Conservation (phyloP, 64 coral and sea anemone genomes). For the Astreopora myriophthalma region DNA sequence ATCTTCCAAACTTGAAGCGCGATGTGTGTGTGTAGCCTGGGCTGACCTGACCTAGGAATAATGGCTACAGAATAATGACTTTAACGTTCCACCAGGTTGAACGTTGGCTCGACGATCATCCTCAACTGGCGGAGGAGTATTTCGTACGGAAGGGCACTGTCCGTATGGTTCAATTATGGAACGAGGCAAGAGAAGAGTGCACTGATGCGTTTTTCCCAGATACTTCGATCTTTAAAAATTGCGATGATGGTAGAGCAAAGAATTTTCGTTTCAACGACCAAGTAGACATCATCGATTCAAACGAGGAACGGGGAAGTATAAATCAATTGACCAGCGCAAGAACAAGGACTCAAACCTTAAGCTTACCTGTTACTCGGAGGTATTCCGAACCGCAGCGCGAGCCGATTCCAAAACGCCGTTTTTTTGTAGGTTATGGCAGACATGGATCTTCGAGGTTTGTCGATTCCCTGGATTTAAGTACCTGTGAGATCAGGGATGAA, state of each 20-base stretch:
- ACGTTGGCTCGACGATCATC: slow-evolving; percentile 90
- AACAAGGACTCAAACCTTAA: background rate
- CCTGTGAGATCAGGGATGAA: slow-evolving; percentile 81
- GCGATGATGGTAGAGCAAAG: slow-evolving; percentile 46
- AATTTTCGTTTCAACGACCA: slow-evolving; percentile 91
- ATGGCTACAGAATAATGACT: slow-evolving; percentile 96
- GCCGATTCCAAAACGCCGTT: slow-evolving; percentile 59
- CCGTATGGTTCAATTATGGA: slow-evolving; percentile 90
- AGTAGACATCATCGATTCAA: slow-evolving; percentile 84
- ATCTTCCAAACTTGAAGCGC: background rate
- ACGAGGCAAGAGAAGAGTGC: slow-evolving; percentile 58
- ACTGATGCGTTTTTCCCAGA: slow-evolving; percentile 24
- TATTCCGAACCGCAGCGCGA: slow-evolving; percentile 78
- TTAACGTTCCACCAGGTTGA: slow-evolving; percentile 94
- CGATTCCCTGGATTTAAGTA: slow-evolving; percentile 85
- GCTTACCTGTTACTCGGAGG: slow-evolving; percentile 53
- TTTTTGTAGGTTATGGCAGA: slow-evolving; percentile 48
- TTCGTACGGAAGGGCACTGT: slow-evolving; percentile 89
- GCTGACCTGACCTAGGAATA: slow-evolving; percentile 28
- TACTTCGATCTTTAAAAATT: slow-evolving; percentile 40
- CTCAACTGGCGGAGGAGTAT: slow-evolving; percentile 80
- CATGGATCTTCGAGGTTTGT: slow-evolving; percentile 79
- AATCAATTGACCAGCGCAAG: slow-evolving; percentile 34
- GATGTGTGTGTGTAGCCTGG: background rate
- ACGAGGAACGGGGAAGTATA: slow-evolving; percentile 55